Conservation (phyloP, 2,888 invertebrate genomes). For the Dicyrtomina minuta region DNA sequence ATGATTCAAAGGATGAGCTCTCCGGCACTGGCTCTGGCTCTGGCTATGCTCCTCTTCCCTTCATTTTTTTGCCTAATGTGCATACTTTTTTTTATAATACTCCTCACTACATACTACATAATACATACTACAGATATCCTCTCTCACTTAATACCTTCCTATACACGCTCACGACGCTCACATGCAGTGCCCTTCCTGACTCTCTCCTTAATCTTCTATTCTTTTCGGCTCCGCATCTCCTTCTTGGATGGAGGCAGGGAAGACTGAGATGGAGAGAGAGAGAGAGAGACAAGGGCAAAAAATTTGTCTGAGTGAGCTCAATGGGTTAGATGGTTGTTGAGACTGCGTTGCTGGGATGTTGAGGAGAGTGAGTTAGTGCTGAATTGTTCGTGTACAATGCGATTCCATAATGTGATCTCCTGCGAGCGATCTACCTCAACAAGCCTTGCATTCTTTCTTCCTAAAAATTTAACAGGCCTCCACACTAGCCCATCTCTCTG, state of each 20-base stretch:
- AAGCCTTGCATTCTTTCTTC: constrained; percentile 18
- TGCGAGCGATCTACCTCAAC: constrained; percentile 30
- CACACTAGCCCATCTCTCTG: too few species aligned
- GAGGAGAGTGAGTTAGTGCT: not conserved
- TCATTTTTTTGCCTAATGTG: not conserved
- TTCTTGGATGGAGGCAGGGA: not conserved
- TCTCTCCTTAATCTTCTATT: not conserved
- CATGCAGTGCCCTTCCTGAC: not conserved
- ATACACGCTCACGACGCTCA: too few species aligned
- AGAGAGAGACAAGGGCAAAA: not conserved
- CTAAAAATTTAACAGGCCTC: not conserved
- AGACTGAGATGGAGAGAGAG: not conserved
- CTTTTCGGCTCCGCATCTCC: constrained; percentile 1
- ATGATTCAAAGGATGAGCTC: constrained; percentile 19
- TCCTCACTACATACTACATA: too few species aligned
- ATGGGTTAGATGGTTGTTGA: constrained; percentile 22
- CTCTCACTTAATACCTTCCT: too few species aligned
- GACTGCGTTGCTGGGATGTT: too few species aligned
- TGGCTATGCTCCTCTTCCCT: not conserved
- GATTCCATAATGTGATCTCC: not conserved
- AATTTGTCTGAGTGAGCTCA: constrained; percentile 28
- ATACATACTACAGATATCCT: too few species aligned
- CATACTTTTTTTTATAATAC: too few species aligned
- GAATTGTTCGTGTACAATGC: constrained; percentile 14
- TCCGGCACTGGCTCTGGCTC: not conserved